Evolutionary conservation across 2,888 invertebrate species (phyloP).

Genomic region (Zelleria hepariella): DNA sequence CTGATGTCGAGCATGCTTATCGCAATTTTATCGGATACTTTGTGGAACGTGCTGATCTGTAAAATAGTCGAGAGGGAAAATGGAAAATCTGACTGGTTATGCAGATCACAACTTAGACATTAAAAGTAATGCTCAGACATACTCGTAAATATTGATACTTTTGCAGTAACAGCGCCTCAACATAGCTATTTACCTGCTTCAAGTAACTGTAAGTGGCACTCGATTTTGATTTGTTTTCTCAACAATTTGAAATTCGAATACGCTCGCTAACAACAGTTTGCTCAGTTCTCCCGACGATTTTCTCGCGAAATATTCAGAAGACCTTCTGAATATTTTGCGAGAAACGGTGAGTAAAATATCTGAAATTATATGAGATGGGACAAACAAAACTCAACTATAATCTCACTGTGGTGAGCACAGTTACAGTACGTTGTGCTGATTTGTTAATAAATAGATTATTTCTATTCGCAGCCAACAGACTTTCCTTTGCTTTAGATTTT

Average conservation of each 20-base stretch:
- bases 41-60: not conserved
- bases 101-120: not conserved
- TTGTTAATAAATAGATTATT: too few species aligned
- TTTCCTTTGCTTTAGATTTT: too few species aligned
- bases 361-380: too few species aligned
- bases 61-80: not conserved
- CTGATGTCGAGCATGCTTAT: not conserved
- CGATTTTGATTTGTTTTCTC: not conserved
- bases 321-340: too few species aligned
- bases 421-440: too few species aligned
- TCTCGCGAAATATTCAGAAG: too few species aligned
- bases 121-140: not conserved
- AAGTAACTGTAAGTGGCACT: not conserved
- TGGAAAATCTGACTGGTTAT: not conserved
- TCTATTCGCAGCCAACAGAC: too few species aligned
- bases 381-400: too few species aligned
- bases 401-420: too few species aligned
- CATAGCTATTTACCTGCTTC: not conserved
- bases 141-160: not conserved
- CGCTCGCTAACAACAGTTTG: too few species aligned
- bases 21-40: not conserved
- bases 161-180: not conserved
- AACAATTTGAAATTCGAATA: not conserved
- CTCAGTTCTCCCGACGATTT: too few species aligned
- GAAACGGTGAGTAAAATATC: too few species aligned